Evolutionary conservation across 1,140 invertebrate genomes (phyloP).

Genomic region (Papilio glaucus): DNA sequence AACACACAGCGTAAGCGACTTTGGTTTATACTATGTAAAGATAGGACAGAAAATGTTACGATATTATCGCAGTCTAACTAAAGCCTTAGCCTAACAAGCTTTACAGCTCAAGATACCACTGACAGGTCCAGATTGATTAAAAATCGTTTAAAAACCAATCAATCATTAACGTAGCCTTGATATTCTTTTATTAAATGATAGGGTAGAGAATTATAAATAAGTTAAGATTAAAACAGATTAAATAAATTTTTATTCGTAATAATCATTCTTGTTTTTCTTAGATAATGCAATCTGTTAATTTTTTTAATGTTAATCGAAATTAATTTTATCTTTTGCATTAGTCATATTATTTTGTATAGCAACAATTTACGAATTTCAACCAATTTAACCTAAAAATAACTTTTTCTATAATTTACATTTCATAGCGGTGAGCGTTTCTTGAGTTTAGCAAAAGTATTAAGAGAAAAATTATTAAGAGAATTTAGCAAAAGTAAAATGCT

Average conservation of each 20-base stretch:
- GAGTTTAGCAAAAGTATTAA: too few relatives aligned
- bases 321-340: neutral
- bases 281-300: slow-evolving; percentile 6
- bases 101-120: neutral
- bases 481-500: too few relatives aligned
- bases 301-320: neutral
- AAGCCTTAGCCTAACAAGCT: too few relatives aligned
- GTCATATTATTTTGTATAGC: neutral
- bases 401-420: too few relatives aligned
- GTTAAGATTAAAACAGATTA: neutral
- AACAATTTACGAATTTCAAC: neutral
- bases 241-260: neutral
- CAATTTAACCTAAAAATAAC: too few relatives aligned
- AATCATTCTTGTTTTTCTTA: neutral
- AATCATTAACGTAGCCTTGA: slow-evolving; percentile 47
- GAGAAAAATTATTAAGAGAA: too few relatives aligned
- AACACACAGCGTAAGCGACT: too few relatives aligned
- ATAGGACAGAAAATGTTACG: neutral
- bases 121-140: slow-evolving; percentile 1
- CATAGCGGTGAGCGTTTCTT: too few relatives aligned
- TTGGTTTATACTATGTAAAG: too few relatives aligned
- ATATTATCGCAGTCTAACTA: neutral
- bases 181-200: slow-evolving; percentile 27
- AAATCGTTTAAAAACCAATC: slow-evolving; percentile 60
- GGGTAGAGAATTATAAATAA: neutral